Percentiles rank a stretch among this genome's conserved stretches.
Evolutionary conservation across 2,888 invertebrate species (phyloP).

Genomic region (Eurois occulta): DNA sequence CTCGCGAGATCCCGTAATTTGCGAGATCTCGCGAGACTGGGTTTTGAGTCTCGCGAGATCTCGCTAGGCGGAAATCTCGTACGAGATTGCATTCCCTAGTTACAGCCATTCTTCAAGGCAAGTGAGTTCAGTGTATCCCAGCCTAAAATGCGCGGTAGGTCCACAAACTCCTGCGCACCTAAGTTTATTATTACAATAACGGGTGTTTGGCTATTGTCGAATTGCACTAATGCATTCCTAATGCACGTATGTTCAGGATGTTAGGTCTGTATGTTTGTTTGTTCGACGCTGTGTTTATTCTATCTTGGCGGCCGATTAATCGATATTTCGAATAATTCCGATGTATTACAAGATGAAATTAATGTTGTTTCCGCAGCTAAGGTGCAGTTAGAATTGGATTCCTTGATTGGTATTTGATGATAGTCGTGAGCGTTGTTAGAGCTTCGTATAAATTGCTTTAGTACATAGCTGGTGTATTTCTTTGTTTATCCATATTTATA

Average conservation of each 20-base stretch:
- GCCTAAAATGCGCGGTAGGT: slow-evolving; percentile 63
- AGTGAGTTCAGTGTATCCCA: slow-evolving; percentile 30
- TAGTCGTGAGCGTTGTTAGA: slow-evolving; percentile 43
- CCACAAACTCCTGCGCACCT: slow-evolving; percentile 61
- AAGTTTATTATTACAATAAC: slow-evolving; percentile 70
- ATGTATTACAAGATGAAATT: slow-evolving; percentile 52
- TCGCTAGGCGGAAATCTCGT: no score
- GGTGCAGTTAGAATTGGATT: slow-evolving; percentile 11
- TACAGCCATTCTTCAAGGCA: background rate
- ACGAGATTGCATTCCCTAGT: no score
- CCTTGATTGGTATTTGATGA: slow-evolving; percentile 40
- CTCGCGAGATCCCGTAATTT: no score
- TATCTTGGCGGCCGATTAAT: slow-evolving; percentile 63
- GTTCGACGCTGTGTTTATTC: slow-evolving; percentile 56
- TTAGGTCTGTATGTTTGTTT: slow-evolving; percentile 68
- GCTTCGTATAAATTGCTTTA: slow-evolving; percentile 3
- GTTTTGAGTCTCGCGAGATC: no score
- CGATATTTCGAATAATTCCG: slow-evolving; percentile 60
- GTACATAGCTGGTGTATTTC: background rate
- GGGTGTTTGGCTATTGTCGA: slow-evolving; percentile 67
- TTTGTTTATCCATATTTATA: background rate
- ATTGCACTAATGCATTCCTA: slow-evolving; percentile 77
- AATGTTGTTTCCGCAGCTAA: slow-evolving; percentile 51
- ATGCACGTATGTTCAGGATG: slow-evolving; percentile 74
- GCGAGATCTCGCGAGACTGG: no score